Evolutionary conservation across 2,113 vertebrate species (phyloP).

Genomic region (Boulengeromyrus knoepffleri): DNA sequence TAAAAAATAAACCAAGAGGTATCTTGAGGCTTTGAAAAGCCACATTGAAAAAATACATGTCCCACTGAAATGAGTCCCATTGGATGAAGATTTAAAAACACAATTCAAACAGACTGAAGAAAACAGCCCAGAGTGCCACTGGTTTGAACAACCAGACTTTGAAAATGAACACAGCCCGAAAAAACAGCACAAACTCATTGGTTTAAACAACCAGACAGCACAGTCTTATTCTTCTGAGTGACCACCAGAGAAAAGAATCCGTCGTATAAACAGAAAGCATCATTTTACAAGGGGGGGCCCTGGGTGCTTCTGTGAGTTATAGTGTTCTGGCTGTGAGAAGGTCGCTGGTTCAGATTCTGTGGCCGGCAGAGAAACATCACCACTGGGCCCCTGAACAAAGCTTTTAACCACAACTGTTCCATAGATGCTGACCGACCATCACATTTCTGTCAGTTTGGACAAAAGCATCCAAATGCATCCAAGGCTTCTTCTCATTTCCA

Average conservation of each 20-base stretch:
- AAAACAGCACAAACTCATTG: neutral
- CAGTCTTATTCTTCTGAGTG: neutral
- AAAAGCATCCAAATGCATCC: neutral
- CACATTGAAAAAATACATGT: neutral
- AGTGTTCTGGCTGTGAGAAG: neutral
- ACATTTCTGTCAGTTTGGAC: neutral
- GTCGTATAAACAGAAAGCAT: neutral
- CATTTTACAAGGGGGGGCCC: neutral
- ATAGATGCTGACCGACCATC: neutral
- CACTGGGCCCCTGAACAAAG: neutral
- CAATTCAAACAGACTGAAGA: neutral
- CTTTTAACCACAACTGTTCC: neutral
- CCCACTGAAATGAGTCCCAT: neutral
- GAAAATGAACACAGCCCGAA: neutral
- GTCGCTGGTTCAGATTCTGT: neutral
- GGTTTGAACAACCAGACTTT: neutral
- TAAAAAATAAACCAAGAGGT: neutral
- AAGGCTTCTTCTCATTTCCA: neutral
- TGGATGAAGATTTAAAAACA: neutral
- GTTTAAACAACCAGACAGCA: neutral
- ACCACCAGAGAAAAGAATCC: neutral
- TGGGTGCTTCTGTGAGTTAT: neutral
- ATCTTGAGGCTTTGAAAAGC: conserved; percentile 12
- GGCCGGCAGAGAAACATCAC: neutral
- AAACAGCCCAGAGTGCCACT: neutral